Conservation (phyloP, 2,888 invertebrate genomes). For the Drosophila ochracea region DNA sequence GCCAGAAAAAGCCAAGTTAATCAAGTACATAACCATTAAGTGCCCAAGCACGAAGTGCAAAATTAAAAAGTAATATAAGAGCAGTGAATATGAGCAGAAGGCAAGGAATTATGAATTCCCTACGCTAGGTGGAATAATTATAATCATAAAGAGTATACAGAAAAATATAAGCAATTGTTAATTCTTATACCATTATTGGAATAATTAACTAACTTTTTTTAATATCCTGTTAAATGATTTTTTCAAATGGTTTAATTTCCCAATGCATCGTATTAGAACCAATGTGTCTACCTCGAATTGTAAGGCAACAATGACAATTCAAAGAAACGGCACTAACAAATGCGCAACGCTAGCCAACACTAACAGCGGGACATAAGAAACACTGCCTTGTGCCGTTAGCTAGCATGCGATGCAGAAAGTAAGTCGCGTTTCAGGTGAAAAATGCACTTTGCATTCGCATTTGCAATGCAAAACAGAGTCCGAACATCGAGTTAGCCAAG, state of each 20-base stretch:
- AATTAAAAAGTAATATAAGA: conserved; percentile 18
- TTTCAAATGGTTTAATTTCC: not conserved
- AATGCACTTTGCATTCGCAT: conserved; percentile 52
- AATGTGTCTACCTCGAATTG: not conserved
- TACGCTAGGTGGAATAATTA: not conserved
- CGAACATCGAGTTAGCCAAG: conserved; percentile 26
- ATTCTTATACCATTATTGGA: not conserved
- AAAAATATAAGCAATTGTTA: not conserved
- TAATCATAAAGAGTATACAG: not conserved
- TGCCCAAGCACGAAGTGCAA: conserved; percentile 3
- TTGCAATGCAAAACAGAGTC: conserved; percentile 54
- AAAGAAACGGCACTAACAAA: conserved; percentile 39
- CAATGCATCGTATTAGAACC: not conserved
- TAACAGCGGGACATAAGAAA: conserved; percentile 56
- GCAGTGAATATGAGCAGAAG: not conserved
- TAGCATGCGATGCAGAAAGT: conserved; percentile 52
- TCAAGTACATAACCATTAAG: conserved; percentile 1
- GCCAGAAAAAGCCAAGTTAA: conserved; percentile 7
- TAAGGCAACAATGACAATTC: not conserved
- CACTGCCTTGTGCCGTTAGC: conserved; percentile 48
- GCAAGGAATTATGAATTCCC: not conserved
- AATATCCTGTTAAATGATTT: not conserved
- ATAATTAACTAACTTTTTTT: not conserved
- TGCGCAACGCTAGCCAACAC: conserved; percentile 51
- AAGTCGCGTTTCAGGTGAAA: conserved; percentile 48